Percentiles rank a stretch among this genome's conserved stretches.
phyloP scores from a whole-genome alignment of 1,140 invertebrate species.

The Ooceraea biroi region DNA sequence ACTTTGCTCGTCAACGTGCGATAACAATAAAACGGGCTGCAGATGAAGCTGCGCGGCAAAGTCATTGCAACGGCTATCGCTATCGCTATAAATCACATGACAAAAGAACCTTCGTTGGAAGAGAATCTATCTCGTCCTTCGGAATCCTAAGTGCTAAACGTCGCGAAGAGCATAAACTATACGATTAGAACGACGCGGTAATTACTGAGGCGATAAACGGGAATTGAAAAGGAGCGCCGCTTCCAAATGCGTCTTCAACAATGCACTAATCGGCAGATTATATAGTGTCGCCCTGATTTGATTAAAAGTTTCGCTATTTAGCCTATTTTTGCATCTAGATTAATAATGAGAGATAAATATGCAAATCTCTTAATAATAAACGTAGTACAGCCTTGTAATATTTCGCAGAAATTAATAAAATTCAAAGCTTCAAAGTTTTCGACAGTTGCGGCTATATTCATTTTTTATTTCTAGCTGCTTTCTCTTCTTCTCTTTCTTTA shows the following conservation, averaged over 20 bases:
- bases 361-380: neutral
- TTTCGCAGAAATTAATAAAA: neutral
- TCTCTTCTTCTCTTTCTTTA: too few relatives aligned
- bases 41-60: conserved; percentile 18
- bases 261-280: conserved; percentile 5
- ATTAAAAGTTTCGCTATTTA: neutral
- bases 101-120: conserved; percentile 47
- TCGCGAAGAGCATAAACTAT: conserved; percentile 21
- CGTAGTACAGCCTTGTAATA: neutral
- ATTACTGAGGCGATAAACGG: conserved; percentile 31
- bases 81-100: conserved; percentile 27
- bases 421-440: neutral
- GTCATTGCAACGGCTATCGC: conserved; percentile 21
- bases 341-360: conserved; percentile 12
- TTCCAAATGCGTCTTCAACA: neutral
- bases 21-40: conserved; percentile 28
- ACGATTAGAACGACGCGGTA: neutral
- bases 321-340: neutral
- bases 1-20: conserved; percentile 4
- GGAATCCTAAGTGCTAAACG: conserved; percentile 39
- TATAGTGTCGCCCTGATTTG: too few relatives aligned
- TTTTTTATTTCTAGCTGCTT: too few relatives aligned
- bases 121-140: conserved; percentile 41
- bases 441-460: neutral
- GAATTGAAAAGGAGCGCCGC: conserved; percentile 13